phyloP scores from a whole-genome alignment of 2,888 invertebrate genomes.

The Callimorpha dominula region DNA sequence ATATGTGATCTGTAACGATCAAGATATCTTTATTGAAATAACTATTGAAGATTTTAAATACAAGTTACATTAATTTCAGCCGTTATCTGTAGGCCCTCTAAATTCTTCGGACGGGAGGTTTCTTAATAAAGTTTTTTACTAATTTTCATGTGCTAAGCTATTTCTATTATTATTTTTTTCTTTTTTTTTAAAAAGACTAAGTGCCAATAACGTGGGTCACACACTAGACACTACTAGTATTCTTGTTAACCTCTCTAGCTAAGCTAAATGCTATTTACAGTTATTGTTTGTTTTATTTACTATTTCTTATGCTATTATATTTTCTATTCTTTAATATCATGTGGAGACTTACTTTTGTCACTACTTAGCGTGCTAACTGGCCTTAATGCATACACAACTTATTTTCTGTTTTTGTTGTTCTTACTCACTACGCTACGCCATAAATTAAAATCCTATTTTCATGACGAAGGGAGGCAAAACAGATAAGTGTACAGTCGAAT shows the following conservation, averaged over 20 bases:
- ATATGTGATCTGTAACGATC: not conserved
- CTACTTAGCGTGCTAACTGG: not conserved
- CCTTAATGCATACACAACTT: not conserved
- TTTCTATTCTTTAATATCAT: not conserved
- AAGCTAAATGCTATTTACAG: too few species aligned
- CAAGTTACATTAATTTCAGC: not conserved
- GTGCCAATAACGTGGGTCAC: too few species aligned
- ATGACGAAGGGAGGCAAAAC: conserved; percentile 8
- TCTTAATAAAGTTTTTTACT: not conserved
- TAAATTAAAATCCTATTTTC: conserved; percentile 13
- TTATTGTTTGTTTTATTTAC: too few species aligned
- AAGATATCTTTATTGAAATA: not conserved
- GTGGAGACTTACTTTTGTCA: not conserved
- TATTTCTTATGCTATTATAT: too few species aligned
- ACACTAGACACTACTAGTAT: too few species aligned
- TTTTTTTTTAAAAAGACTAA: too few species aligned
- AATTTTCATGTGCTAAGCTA: not conserved
- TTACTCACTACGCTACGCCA: not conserved
- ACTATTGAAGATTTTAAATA: not conserved
- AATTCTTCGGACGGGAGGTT: not conserved
- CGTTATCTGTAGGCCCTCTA: too few species aligned
- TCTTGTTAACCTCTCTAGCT: too few species aligned
- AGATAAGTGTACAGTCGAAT: conserved; percentile 19
- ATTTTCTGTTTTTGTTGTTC: not conserved
- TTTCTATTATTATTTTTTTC: too few species aligned